Evolutionary conservation across 2,888 invertebrate genomes (phyloP).

Genomic region (Xanthorhoe designata): DNA sequence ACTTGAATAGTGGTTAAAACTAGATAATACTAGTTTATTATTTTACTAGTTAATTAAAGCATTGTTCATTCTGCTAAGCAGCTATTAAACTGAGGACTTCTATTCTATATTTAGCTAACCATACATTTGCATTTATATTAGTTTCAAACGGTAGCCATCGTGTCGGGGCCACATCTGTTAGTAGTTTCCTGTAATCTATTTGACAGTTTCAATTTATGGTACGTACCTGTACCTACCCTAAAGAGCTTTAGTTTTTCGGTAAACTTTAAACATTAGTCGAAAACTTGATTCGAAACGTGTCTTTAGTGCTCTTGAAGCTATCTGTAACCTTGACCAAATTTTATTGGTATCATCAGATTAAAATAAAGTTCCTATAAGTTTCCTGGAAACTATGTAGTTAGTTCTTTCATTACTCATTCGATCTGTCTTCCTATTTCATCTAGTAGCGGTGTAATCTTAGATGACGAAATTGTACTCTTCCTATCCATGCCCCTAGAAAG

Average conservation of each 20-base stretch:
- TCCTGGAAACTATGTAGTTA: neutral
- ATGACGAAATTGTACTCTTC: constrained; percentile 10
- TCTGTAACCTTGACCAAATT: neutral
- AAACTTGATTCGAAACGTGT: neutral
- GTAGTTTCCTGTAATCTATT: constrained; percentile 22
- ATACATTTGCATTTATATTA: constrained; percentile 12
- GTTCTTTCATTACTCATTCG: neutral
- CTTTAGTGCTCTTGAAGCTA: neutral
- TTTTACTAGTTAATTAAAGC: neutral
- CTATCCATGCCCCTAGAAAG: constrained; percentile 5
- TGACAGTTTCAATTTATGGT: constrained; percentile 14
- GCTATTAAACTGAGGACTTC: constrained; percentile 8
- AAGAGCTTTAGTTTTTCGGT: neutral
- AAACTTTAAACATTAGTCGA: neutral
- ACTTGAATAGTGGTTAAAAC: no score
- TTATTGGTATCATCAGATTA: neutral
- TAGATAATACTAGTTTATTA: no score
- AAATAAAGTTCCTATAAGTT: neutral
- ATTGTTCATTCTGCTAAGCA: constrained; percentile 7
- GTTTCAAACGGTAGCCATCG: constrained; percentile 8
- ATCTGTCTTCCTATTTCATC: neutral
- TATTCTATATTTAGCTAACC: constrained; percentile 13
- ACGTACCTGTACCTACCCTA: neutral
- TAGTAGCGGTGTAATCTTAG: neutral
- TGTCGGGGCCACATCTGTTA: constrained; percentile 26